Evolutionary conservation across 2,113 vertebrate species (phyloP).

Genomic region (Quiscalus mexicanus): DNA sequence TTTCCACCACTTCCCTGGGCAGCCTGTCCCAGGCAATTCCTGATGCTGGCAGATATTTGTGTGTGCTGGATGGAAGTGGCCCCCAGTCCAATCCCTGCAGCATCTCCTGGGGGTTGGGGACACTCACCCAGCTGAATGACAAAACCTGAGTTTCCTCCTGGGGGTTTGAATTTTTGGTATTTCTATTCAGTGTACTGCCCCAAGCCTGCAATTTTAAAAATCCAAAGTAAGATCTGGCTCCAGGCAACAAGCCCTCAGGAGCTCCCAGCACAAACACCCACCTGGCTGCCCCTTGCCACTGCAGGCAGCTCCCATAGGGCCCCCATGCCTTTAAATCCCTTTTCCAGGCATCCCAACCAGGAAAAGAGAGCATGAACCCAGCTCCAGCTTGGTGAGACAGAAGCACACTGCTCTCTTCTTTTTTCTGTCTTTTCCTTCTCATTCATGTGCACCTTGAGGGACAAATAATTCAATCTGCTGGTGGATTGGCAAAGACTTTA

Average conservation of each 20-base stretch:
- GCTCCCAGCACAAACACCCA: neutral
- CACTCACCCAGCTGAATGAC: neutral
- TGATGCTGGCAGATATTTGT: neutral
- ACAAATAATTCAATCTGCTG: conserved; percentile 19
- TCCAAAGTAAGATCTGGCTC: neutral
- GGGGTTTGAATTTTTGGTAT: neutral
- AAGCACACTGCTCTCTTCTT: neutral
- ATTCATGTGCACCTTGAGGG: neutral
- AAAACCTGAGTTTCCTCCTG: neutral
- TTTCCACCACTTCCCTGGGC: neutral
- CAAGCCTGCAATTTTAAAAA: neutral
- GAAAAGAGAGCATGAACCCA: neutral
- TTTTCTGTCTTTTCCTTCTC: neutral
- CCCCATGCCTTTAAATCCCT: neutral
- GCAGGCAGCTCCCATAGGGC: neutral
- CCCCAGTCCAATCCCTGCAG: neutral
- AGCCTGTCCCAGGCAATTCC: neutral
- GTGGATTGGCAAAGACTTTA: conserved; percentile 1
- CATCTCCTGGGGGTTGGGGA: neutral
- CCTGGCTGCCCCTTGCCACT: neutral
- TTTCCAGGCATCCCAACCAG: accelerated
- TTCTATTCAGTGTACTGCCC: neutral
- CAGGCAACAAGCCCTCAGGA: accelerated
- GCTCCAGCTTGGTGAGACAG: neutral
- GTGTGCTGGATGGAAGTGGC: accelerated